These are phyloP conservation scores for Drosophila yooni DNA, from an alignment of 2,888 invertebrate genomes.

Conservation along the genomic window DNA sequence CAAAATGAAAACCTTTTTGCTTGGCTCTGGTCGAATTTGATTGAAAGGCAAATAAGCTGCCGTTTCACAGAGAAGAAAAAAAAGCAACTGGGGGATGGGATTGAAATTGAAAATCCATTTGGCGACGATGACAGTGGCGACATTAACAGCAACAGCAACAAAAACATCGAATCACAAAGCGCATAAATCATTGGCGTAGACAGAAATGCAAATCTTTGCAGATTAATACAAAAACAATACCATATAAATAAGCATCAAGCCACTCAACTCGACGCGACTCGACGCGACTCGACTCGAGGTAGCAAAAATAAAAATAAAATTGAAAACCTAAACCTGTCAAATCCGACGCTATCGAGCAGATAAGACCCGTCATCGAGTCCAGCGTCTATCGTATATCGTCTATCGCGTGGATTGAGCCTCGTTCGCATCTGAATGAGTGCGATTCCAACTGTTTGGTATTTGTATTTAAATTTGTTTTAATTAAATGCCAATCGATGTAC, in stretches of 20 bases:
- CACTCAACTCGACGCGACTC: conserved; percentile 1
- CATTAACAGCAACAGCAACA: conserved; percentile 39
- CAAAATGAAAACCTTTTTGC: conserved; percentile 51
- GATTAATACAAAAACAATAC: conserved; percentile 73
- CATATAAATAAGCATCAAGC: conserved; percentile 47
- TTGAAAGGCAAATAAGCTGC: conserved; percentile 77
- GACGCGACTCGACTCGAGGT: conserved; percentile 26
- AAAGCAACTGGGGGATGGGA: conserved; percentile 5
- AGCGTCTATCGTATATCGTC: conserved; percentile 43
- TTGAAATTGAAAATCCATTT: conserved; percentile 64
- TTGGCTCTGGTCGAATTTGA: conserved; percentile 43
- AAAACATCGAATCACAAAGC: conserved; percentile 24
- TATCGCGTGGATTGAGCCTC: conserved; percentile 7
- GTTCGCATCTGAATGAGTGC: conserved; percentile 28
- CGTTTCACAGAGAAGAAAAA: conserved; percentile 53
- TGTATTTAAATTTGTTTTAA: conserved; percentile 64
- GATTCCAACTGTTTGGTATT: conserved; percentile 14
- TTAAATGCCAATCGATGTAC: conserved; percentile 73
- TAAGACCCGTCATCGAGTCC: conserved; percentile 47
- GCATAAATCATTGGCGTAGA: conserved; percentile 73
- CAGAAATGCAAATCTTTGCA: conserved; percentile 77
- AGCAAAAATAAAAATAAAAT: conserved; percentile 24
- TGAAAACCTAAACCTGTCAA: conserved; percentile 76
- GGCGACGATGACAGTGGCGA: conserved; percentile 49
- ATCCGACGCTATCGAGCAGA: conserved; percentile 66